Base-by-base conservation (phyloP, 2,113 vertebrate species). In the Hyperoodon ampullatus region DNA sequence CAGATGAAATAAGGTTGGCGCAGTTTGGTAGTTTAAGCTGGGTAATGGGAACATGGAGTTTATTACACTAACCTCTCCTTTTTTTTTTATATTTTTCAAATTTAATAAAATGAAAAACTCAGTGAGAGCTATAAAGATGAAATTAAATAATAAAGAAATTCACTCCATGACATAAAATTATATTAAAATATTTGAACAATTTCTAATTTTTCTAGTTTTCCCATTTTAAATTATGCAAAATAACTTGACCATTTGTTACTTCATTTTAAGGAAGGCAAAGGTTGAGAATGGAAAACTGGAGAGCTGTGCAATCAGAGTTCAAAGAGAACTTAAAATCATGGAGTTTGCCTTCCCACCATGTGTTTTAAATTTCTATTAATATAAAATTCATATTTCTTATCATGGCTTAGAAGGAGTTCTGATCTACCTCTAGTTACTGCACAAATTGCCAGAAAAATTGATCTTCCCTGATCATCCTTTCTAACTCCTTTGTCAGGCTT, bases 401-500 rank as follows among this genome's bases (percentile, higher is more conserved):
- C 2, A n/a, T 30, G 30, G 28, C 30, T 93, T 61, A 6, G 15
- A 66, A 60, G 15, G 10, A 77, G 11, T 82, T 18, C 33, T 12
- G 5, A 42, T 10, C 35, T 53, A 24, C 0, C 0, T 1, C 3
- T 26, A 30, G 1, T 33, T 78, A 39, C 10, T 53, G 3, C 35
- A 70, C 77, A 82, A 30, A 35, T 65, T 68, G 14, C 53, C 70
- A 50, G 55, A 78, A 80, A 53, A 80, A 80, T 0, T 55, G 30
- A 50, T 3, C 4, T 42, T 58, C 18, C 2, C 2, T 53, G 13
- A 50, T 26, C 8, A 53, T 55, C 18, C 10, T 83, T 93, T 55
- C 14, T 68, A 88, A 61, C 4, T 44, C 26, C 11, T 42, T 80
- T 61, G 26, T 50, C 19, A 81, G 44, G 16, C 4, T 63, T 96